phyloP scores from a whole-genome alignment of 2,888 invertebrate species.

The Amblyjoppa fuscipennis region DNA sequence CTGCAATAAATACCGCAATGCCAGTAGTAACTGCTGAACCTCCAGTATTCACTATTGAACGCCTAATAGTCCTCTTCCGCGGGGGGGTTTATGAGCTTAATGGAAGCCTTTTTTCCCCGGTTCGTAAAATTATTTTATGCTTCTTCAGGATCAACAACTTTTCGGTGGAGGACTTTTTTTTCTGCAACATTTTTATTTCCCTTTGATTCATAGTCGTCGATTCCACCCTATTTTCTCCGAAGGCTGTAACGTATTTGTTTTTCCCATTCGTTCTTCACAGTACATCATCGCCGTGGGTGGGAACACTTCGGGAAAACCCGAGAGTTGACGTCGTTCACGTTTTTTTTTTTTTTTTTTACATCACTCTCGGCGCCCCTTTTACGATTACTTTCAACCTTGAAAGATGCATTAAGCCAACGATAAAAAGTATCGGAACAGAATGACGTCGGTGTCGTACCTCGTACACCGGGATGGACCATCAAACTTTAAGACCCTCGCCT shows the following conservation, averaged over 20 bases:
- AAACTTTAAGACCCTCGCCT: conserved; percentile 72
- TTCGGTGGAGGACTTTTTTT: too few species aligned
- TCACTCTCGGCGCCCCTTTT: conserved; percentile 45
- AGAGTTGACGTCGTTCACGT: conserved; percentile 45
- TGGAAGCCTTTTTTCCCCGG: too few species aligned
- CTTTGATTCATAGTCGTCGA: neutral
- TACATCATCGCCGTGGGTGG: neutral
- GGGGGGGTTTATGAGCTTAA: too few species aligned
- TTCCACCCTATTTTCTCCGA: neutral
- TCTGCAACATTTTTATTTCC: too few species aligned
- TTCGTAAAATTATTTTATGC: too few species aligned
- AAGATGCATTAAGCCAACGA: conserved; percentile 75
- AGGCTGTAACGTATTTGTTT: conserved; percentile 11
- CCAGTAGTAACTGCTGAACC: too few species aligned
- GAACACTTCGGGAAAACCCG: conserved; percentile 9
- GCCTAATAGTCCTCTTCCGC: too few species aligned
- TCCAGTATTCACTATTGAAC: too few species aligned
- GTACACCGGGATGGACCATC: conserved; percentile 70
- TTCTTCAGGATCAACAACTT: too few species aligned
- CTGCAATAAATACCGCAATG: too few species aligned
- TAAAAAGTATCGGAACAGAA: conserved; percentile 71
- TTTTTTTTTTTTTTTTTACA: conserved; percentile 28
- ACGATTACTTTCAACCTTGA: conserved; percentile 74
- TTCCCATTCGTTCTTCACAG: neutral
- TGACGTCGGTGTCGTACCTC: conserved; percentile 58